phyloP scores from a whole-genome alignment of 1,140 invertebrate species.

The Octopus bimaculoides region DNA sequence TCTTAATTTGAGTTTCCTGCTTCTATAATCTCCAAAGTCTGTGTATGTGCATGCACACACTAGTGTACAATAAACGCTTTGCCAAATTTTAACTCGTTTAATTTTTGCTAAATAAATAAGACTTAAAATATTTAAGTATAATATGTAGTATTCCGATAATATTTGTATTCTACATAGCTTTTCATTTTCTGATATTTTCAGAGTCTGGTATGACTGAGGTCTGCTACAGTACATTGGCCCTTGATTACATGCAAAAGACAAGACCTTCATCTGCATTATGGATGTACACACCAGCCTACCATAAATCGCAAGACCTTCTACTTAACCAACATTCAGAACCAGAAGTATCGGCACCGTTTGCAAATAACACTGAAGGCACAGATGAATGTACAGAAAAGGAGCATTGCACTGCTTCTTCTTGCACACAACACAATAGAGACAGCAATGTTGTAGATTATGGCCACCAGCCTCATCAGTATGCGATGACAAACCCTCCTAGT shows the following conservation, averaged over 20 bases:
- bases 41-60: too few species aligned
- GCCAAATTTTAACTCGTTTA: too few species aligned
- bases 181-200: not conserved
- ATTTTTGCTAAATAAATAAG: too few species aligned
- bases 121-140: too few species aligned
- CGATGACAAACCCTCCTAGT: too few species aligned
- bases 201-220: slow-evolving; percentile 2
- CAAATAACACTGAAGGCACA: not conserved
- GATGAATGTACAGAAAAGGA: not conserved
- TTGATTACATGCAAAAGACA: slow-evolving; percentile 10
- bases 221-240: not conserved
- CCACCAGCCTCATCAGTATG: not conserved
- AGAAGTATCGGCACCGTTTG: not conserved
- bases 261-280: not conserved
- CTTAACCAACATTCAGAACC: not conserved
- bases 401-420: too few species aligned
- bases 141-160: too few species aligned
- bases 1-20: too few species aligned
- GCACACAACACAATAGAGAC: not conserved
- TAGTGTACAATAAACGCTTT: too few species aligned
- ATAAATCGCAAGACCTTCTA: not conserved
- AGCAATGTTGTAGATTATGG: not conserved
- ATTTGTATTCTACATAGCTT: not conserved
- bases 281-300: not conserved
- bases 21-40: too few species aligned